Base-by-base conservation (phyloP, 2,888 invertebrate genomes). In the Adineta ricciae region DNA sequence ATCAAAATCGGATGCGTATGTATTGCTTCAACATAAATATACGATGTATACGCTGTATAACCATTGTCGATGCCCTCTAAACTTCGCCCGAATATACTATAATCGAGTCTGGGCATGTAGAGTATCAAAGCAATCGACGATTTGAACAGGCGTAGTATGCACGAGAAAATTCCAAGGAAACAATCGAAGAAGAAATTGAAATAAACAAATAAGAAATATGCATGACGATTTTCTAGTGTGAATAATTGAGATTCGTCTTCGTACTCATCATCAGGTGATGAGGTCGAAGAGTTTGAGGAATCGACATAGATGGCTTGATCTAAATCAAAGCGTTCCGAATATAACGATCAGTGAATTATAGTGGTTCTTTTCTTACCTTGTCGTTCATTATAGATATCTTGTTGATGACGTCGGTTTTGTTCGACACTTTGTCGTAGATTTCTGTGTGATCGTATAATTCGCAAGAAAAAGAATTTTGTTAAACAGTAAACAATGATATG, bases 141-240 rank as follows among this genome's bases (percentile, higher is more conserved):
- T 73, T 85, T 85, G 9, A 72, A 36, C 73, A 85, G 73, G 32
- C 85, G 85, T 73, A 83, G 50, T 32, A 85, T 50, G 52, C 85
- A 85, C 27, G 73, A 73, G 73, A 85, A 50, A 16, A 83, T 83
- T 3, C 85, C 85, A 24, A 85, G 52, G 78, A 85, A 85, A 41
- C 85, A 85, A 50, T 85, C 85, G 21, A 85, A 85, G 85, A 85
- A 85, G 83, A 85, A 85, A 78, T 85, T 85, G 41, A 85, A 85
- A 84, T 85, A 83, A 78, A 72, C 83, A n/a, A 85, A 82, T 52
- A 85, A 41, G 41, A 85, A 85, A 56, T 85, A 85, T 11, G 73
- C 64, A 41, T 85, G 83, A 19, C 84, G 85, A 49, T 85, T 85
- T 84, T 85, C 83, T 78, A 78, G 24, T 41, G 73, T 41, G 41